Base-by-base conservation (phyloP, 2,888 invertebrate species). In the Pandemis heparana region DNA sequence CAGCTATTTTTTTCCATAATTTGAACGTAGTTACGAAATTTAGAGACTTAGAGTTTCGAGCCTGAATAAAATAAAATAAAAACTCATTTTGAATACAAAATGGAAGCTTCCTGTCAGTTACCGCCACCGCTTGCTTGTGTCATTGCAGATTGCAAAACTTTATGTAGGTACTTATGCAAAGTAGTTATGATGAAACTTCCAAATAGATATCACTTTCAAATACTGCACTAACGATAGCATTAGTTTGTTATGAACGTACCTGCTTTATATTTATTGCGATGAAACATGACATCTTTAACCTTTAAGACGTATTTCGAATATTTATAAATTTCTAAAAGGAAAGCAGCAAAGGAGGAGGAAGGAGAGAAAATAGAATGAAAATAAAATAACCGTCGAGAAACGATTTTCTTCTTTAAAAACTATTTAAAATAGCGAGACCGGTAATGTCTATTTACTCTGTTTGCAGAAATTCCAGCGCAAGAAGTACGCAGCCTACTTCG, bases 51-150 rank as follows among this genome's bases (percentile, higher is more conserved):
- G n/a, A n/a, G 14, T 12, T 23, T 12, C 1, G 3, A 56, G 23
- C 12, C 5, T 12, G 5, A 23, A 56, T n/a, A 10, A 32, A 8
- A 63, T 32, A 53, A 38, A 18, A 32, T 59, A 23, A 68, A 72
- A 72, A 38, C 46, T 67, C 48, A 63, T 68, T 68, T 53, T 72
- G 62, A 72, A 62, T 53, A 12, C 67, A 51, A 51, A 12, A 23
- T 41, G 71, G 23, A 32, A 32, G 23, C 23, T 32, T 32, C 23
- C 23, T 32, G 23, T 32, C 2, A 32, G 23, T 32, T 32, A 32
- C 66, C 41, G 51, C 60, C 67, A 38, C 62, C 32, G 18, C 32
- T 62, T 12, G 39, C 48, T 8, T 23, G 56, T 23, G 23, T 53
- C 23, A 56, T 18, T 23, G 23, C 56, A 23, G 23, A 53, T 9